Percentiles rank a stretch among this genome's conserved stretches.
Evolutionary conservation across 2,113 vertebrate species (phyloP).

Genomic region (Neolamprologus modestus): DNA sequence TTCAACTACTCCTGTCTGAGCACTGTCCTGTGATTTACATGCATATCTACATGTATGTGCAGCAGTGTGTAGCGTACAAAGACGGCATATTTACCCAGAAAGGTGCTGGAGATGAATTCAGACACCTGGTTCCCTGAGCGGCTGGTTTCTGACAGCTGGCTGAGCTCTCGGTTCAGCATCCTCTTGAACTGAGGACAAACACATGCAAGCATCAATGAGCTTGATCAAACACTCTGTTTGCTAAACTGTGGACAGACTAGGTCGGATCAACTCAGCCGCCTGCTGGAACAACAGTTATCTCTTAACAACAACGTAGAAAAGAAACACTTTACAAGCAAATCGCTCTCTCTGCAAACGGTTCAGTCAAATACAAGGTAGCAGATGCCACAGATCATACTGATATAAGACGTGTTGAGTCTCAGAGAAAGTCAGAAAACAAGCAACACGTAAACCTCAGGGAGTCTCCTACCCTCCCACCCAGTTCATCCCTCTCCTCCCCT

Average conservation of each 20-base stretch:
- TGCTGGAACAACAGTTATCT: neutral
- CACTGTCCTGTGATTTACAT: neutral
- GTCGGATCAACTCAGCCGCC: neutral
- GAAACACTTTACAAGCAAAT: neutral
- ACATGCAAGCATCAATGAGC: neutral
- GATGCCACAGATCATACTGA: neutral
- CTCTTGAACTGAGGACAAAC: constrained; percentile 79
- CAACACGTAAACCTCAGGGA: constrained; percentile 16
- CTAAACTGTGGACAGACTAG: neutral
- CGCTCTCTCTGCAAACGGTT: neutral
- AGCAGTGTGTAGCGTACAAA: neutral
- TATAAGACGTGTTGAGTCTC: neutral
- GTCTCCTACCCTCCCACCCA: neutral
- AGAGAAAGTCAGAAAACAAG: neutral
- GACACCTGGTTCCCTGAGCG: constrained; percentile 93
- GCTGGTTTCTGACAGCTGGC: constrained; percentile 88
- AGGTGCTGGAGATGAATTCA: constrained; percentile 87
- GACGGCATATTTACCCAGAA: constrained; percentile 72
- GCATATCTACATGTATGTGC: neutral
- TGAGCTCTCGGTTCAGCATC: constrained; percentile 90
- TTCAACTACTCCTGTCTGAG: neutral
- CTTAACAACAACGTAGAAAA: neutral
- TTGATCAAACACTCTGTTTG: neutral
- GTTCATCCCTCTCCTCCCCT: neutral
- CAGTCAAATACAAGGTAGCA: neutral